Conservation (phyloP, 2,888 invertebrate species). For the Acronicta aceris region DNA sequence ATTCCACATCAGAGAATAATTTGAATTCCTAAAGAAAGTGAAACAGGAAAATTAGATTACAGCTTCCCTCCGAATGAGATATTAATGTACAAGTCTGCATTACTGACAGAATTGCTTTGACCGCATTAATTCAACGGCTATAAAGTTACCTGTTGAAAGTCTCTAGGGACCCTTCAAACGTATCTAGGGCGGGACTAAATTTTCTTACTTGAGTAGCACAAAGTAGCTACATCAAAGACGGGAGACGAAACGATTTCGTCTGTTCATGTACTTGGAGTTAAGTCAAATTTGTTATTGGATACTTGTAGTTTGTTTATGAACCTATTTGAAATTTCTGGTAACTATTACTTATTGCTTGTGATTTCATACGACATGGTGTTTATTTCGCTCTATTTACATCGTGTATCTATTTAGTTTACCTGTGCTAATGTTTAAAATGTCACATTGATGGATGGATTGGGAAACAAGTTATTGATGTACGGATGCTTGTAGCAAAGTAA, state of each 20-base stretch:
- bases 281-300: constrained; percentile 50
- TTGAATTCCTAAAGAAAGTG: constrained; percentile 37
- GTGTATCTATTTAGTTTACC: constrained; percentile 9
- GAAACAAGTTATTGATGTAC: constrained; percentile 15
- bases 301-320: constrained; percentile 49
- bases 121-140: constrained; percentile 78
- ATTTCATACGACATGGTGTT: constrained; percentile 19
- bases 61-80: constrained; percentile 65
- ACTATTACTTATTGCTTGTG: constrained; percentile 29
- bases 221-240: constrained; percentile 70
- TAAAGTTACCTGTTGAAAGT: constrained; percentile 83
- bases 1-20: constrained; percentile 29
- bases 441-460: constrained; percentile 29
- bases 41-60: constrained; percentile 67
- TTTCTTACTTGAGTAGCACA: constrained; percentile 74
- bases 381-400: constrained; percentile 20
- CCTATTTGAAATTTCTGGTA: constrained; percentile 42
- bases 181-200: constrained; percentile 76
- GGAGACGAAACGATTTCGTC: constrained; percentile 42
- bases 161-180: constrained; percentile 74
- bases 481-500: constrained; percentile 10
- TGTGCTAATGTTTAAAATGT: constrained; percentile 36
- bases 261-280: constrained; percentile 55
- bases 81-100: constrained; percentile 69
- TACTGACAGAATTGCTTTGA: constrained; percentile 77